Conservation (phyloP, 2,888 invertebrate genomes). For the Eilema sororculum region DNA sequence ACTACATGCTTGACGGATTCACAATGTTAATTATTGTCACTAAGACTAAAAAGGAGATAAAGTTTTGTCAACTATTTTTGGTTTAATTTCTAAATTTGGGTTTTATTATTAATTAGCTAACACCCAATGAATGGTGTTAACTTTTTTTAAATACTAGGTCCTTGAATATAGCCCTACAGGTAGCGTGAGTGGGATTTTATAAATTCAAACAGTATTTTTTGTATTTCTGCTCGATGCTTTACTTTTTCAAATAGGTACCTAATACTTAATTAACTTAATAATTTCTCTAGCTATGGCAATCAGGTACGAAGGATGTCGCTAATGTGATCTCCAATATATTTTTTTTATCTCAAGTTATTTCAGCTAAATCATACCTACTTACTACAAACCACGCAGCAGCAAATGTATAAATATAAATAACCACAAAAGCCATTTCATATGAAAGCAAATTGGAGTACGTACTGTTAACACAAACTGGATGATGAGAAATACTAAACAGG, state of each 20-base stretch:
- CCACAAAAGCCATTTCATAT: neutral
- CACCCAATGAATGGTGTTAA: no score
- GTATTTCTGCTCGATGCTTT: neutral
- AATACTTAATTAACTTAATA: neutral
- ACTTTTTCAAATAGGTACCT: neutral
- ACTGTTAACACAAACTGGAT: neutral
- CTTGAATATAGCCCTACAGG: no score
- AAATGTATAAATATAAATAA: slow-evolving; percentile 3
- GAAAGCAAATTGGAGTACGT: slow-evolving; percentile 2
- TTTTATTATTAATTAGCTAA: no score
- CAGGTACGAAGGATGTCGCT: neutral
- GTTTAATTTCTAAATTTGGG: no score
- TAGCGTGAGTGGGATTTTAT: no score
- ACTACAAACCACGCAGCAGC: neutral
- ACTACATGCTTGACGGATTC: no score
- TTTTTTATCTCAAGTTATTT: no score
- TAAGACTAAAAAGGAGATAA: no score
- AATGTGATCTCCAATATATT: neutral
- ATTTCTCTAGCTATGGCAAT: neutral
- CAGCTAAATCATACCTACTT: neutral
- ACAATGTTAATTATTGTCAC: no score
- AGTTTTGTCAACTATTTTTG: no score
- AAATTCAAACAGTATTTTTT: neutral
- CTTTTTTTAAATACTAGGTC: no score
- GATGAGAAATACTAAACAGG: slow-evolving; percentile 10